Base-by-base conservation (phyloP, 2,797 vertebrate genomes). In the Pterois miles region DNA sequence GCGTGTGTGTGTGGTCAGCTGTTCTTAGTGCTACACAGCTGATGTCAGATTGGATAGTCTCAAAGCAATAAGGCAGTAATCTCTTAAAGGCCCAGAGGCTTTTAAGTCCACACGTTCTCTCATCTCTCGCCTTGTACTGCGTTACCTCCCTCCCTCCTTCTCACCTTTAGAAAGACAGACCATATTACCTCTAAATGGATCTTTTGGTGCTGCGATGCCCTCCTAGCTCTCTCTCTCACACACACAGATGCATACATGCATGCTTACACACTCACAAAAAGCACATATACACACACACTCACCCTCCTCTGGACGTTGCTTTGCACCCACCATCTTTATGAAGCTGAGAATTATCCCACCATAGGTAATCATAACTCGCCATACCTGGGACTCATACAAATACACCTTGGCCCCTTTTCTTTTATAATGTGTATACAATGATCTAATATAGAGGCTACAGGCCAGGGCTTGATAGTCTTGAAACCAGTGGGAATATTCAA, bases 41-140 rank as follows among this genome's bases (percentile, higher is more conserved):
- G 91, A 92, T 92, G 93, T 93, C 91, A 91, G 91, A 93, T 90
- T 83, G 90, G 91, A 91, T 65, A 92, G 93, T 94, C 93, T 94
- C 93, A 93, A 93, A 93, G 93, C 93, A 94, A 94, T 94, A 94
- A 93, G 81, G 86, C 87, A 85, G 88, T 94, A 94, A 94, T 94
- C 89, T 93, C 88, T 93, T 90, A 83, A 91, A 93, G 87, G 87
- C 93, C 91, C 90, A 78, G 82, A 92, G 89, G 90, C 88, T 85
- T 92, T 87, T 82, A 90, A 87, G 88, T 91, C 91, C 88, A 89
- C 88, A 89, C 65, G n/a, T 87, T 82, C 86, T 65, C 88, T 88
- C 83, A 74, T 86, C 84, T 81, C 67, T 78, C 82, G 73, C 71
- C 78, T 78, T 5, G 27, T 78, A 68, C 72, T 83, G 80, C 86